Percentiles rank a stretch among this genome's conserved stretches.
Evolutionary conservation across 1,140 invertebrate species (phyloP).

Genomic region (Drosophila neocordata): DNA sequence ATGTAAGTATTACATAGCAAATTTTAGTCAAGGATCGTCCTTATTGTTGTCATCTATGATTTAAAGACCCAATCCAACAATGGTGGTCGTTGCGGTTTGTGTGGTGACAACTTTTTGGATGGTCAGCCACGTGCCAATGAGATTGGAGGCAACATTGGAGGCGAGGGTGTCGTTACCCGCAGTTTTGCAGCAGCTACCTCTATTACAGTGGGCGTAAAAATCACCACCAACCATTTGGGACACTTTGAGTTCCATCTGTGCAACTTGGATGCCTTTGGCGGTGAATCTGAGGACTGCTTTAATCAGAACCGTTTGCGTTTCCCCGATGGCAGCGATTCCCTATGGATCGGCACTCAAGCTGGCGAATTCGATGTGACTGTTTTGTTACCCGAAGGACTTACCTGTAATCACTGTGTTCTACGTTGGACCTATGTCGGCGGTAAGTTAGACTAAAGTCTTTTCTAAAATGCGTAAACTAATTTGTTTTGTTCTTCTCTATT

Average conservation of each 20-base stretch:
- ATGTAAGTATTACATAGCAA: conserved; percentile 80
- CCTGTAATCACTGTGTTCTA: conserved; percentile 87
- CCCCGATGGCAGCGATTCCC: conserved; percentile 81
- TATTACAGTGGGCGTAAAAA: conserved; percentile 74
- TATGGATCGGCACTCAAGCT: conserved; percentile 50
- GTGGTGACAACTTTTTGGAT: conserved; percentile 84
- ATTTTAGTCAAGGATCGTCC: not conserved
- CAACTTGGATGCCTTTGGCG: conserved; percentile 74
- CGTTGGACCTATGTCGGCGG: conserved; percentile 87
- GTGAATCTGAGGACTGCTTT: conserved; percentile 86
- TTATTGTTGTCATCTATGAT: not conserved
- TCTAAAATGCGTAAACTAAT: not conserved
- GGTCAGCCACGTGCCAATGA: conserved; percentile 85
- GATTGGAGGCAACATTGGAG: conserved; percentile 86
- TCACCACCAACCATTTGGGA: conserved; percentile 85
- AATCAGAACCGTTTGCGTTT: conserved; percentile 83
- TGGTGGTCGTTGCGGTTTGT: conserved; percentile 85
- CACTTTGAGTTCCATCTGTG: conserved; percentile 85
- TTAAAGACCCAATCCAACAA: conserved; percentile 73
- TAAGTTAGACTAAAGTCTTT: conserved; percentile 12
- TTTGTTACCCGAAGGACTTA: conserved; percentile 84
- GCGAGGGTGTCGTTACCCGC: conserved; percentile 84
- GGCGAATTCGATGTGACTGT: conserved; percentile 82
- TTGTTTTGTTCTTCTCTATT: not conserved
- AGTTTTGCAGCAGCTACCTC: conserved; percentile 72